A percentile compares a stretch with the other conserved stretches of the same genome.
Conservation (phyloP, 2,888 invertebrate genomes). For the Caradrina kadenii region DNA sequence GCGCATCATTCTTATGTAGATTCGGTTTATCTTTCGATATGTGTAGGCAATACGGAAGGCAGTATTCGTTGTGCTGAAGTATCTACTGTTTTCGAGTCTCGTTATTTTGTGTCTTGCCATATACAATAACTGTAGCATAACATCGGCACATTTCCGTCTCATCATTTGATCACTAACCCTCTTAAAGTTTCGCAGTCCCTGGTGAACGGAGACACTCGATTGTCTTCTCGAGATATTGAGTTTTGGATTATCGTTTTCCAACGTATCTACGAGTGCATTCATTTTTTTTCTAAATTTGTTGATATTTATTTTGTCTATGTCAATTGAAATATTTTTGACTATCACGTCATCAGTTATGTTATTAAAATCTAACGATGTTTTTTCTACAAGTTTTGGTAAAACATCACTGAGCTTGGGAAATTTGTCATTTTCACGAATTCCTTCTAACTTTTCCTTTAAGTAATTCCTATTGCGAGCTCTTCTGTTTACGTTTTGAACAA, state of each 20-base stretch:
- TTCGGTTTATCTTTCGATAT: not conserved
- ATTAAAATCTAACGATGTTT: slow-evolving; percentile 11
- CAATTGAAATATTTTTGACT: slow-evolving; percentile 39
- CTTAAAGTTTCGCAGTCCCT: accelerated
- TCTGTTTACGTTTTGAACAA: slow-evolving; percentile 9
- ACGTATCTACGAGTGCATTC: slow-evolving; percentile 2
- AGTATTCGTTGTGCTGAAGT: slow-evolving; percentile 18
- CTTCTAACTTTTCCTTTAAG: slow-evolving; percentile 2
- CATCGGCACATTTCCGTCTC: slow-evolving; percentile 21
- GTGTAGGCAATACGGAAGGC: slow-evolving; percentile 36
- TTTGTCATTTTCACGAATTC: slow-evolving; percentile 21
- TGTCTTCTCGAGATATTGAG: slow-evolving; percentile 34
- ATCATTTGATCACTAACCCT: accelerated
- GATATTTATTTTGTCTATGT: slow-evolving; percentile 42
- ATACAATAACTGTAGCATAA: slow-evolving; percentile 44
- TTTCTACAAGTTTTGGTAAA: slow-evolving; percentile 35
- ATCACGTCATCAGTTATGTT: not conserved
- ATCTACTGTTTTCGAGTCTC: not conserved
- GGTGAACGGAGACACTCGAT: accelerated
- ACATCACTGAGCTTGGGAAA: slow-evolving; percentile 43
- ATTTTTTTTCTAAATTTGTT: slow-evolving; percentile 43
- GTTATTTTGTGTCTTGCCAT: slow-evolving; percentile 48
- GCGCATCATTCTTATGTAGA: slow-evolving; percentile 10
- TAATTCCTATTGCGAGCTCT: not conserved
- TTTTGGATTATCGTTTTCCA: slow-evolving; percentile 21